Conservation (phyloP, 2,113 vertebrate species). For the Neolamprologus hecqui region DNA sequence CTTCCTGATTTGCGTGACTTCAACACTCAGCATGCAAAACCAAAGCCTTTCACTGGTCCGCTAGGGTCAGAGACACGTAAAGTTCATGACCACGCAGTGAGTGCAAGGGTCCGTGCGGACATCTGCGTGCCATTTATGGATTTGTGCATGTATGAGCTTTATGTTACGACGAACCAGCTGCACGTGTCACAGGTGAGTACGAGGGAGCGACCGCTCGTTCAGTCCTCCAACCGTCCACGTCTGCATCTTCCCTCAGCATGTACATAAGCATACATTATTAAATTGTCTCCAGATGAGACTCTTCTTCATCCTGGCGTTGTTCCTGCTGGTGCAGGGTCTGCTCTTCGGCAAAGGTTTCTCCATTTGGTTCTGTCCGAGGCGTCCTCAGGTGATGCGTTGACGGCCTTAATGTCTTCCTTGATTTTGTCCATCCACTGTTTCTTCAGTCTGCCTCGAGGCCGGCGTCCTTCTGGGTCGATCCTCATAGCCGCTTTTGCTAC, state of each 20-base stretch:
- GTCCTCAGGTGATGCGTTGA: rapidly evolving
- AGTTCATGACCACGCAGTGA: neutral
- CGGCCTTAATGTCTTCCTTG: too few relatives aligned
- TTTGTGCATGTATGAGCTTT: neutral
- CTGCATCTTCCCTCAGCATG: neutral
- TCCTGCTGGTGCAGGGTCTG: neutral
- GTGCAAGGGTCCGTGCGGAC: neutral
- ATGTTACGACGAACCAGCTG: neutral
- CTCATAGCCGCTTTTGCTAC: neutral
- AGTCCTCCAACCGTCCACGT: neutral
- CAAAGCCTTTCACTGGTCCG: neutral
- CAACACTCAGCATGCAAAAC: neutral
- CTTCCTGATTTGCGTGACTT: neutral
- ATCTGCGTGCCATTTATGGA: neutral
- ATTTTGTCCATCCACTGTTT: neutral
- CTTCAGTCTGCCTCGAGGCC: neutral
- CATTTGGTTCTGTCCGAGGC: neutral
- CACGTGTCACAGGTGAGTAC: neutral
- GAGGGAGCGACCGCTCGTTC: neutral
- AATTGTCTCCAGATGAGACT: neutral
- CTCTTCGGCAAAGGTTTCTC: rapidly evolving
- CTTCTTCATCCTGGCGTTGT: neutral
- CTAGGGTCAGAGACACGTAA: rapidly evolving
- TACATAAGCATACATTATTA: neutral
- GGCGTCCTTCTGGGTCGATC: neutral